phyloP scores from a whole-genome alignment of 2,888 invertebrate species.

The Nasonovia ribisnigri region DNA sequence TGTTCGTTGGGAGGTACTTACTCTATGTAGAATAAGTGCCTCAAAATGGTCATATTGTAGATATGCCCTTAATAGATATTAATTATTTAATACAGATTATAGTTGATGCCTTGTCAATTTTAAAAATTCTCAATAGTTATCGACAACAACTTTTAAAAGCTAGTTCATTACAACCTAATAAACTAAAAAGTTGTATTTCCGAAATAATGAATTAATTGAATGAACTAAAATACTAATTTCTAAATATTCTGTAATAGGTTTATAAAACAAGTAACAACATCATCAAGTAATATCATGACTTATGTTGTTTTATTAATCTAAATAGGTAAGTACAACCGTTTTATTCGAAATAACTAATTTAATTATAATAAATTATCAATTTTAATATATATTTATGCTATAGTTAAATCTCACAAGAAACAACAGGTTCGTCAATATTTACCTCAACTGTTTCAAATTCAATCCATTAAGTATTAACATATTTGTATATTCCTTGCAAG shows the following conservation, averaged over 20 bases:
- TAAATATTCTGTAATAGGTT: not conserved
- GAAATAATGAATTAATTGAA: not conserved
- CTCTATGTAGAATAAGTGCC: not conserved
- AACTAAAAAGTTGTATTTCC: not conserved
- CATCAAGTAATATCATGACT: too few relatives aligned
- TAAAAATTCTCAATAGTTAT: not conserved
- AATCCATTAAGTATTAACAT: not conserved
- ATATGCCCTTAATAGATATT: not conserved
- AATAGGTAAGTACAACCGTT: too few relatives aligned
- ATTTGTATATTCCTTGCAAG: not conserved
- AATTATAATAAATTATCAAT: too few relatives aligned
- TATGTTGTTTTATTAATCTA: too few relatives aligned
- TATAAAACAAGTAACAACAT: not conserved
- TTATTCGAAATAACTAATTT: too few relatives aligned
- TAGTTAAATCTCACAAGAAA: not conserved
- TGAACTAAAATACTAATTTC: not conserved
- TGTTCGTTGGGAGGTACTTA: not conserved
- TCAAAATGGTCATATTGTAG: not conserved
- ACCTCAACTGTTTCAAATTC: too few relatives aligned
- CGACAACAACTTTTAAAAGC: not conserved
- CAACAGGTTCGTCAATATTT: not conserved
- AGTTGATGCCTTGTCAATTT: not conserved
- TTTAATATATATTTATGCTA: too few relatives aligned
- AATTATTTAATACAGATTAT: not conserved
- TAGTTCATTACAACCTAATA: not conserved